phyloP scores from a whole-genome alignment of 2,888 invertebrate species.

The Macrophya annulata region DNA sequence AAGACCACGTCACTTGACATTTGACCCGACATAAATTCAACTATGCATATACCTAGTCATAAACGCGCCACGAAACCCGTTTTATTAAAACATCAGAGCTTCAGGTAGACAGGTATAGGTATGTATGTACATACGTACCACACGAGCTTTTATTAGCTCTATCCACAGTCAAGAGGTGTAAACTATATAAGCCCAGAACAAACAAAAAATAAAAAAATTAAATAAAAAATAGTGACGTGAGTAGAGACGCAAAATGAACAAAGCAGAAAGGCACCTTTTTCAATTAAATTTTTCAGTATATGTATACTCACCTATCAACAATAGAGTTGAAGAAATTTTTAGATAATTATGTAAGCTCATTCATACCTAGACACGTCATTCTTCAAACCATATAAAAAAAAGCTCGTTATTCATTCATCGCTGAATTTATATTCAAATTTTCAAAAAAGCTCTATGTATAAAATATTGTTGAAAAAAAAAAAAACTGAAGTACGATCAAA shows the following conservation, averaged over 20 bases:
- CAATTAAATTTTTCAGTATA: slow-evolving; percentile 5
- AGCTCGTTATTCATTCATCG: background rate
- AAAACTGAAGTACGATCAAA: background rate
- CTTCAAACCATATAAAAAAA: background rate
- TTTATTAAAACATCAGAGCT: slow-evolving; percentile 42
- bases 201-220: background rate
- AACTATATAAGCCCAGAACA: background rate
- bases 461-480: background rate
- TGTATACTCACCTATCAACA: background rate
- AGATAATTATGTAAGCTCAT: background rate
- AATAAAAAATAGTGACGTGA: slow-evolving; percentile 12
- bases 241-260: background rate
- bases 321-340: too few species aligned
- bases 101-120: background rate
- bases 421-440: background rate
- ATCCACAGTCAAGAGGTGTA: background rate
- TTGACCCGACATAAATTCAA: slow-evolving; percentile 43
- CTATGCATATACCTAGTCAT: slow-evolving; percentile 21
- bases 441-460: background rate
- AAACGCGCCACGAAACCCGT: slow-evolving; percentile 15
- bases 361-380: background rate
- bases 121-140: background rate
- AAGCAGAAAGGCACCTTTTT: background rate
- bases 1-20: slow-evolving; percentile 28
- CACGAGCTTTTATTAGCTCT: background rate